Evolutionary conservation across 2,113 vertebrate species (phyloP).

Genomic region (Rhinoptilus africanus): DNA sequence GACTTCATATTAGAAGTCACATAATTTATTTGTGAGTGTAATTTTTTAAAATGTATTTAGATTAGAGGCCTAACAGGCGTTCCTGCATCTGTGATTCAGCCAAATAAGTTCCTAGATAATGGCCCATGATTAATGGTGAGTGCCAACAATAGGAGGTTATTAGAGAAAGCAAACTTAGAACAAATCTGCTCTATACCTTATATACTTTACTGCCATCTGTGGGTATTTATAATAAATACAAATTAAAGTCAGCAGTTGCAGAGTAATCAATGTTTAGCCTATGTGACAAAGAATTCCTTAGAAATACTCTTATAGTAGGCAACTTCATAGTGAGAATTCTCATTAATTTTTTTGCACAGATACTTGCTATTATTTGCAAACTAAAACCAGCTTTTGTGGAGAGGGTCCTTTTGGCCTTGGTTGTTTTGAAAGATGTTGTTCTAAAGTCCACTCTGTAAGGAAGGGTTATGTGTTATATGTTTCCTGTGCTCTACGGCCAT

Average conservation of each 20-base stretch:
- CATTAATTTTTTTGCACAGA: not conserved
- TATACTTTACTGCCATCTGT: constrained; percentile 37
- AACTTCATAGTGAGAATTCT: not conserved
- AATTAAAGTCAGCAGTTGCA: not conserved
- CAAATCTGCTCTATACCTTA: constrained; percentile 22
- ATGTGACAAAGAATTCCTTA: not conserved
- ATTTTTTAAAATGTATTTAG: constrained; percentile 25
- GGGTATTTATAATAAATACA: constrained; percentile 32
- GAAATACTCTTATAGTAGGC: not conserved
- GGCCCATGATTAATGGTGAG: constrained; percentile 54
- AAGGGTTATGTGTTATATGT: not conserved
- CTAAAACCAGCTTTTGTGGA: not conserved
- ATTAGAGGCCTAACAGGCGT: not conserved
- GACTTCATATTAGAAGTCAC: not conserved
- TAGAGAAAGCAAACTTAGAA: constrained; percentile 41
- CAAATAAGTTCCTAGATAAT: constrained; percentile 59
- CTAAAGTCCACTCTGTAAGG: not conserved
- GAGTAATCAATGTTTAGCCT: not conserved
- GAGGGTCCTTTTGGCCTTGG: not conserved
- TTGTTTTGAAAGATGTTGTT: not conserved
- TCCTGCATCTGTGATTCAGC: constrained; percentile 13
- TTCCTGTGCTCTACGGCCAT: not conserved
- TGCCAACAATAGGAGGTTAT: constrained; percentile 46
- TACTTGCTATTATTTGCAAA: not conserved
- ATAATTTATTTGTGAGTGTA: constrained; percentile 7